Evolutionary conservation across 2,888 invertebrate species (phyloP), one percentile per base, ranked within the genome.

Genomic region (Athalia rosae): DNA sequence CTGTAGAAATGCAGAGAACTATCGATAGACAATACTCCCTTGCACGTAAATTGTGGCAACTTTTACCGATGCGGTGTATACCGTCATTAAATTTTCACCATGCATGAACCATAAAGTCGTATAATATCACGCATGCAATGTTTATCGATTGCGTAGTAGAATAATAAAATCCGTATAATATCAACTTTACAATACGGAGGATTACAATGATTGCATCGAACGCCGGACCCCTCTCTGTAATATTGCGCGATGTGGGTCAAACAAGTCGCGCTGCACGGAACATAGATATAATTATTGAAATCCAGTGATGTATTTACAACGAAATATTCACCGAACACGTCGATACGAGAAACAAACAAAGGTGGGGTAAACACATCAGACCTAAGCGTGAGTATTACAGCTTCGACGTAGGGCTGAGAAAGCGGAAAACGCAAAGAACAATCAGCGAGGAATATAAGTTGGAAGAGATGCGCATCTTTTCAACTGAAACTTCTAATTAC

Each of bases 401-500:
- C 28, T 28, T 28, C 28, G 2, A 28, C 28, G 7, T 6, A 53
- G 0, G 61, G 61, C 11, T 61, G 53, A 28, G 28, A 61, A 28
- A 61, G 66, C 2, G 4, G 50, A 48, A 50, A 48, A 67, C 28
- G 66, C 43, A 8, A 15, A 56, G 43, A 7, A 53, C 43, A 53
- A 41, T 69, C 15, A 11, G 4, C 43, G 9, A 11, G 4, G 28
- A 43, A 43, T n/a, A 53, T 11, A n/a, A 7, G 4, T n/a, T 53
- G 41, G 11, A 50, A 41, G 13, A 7, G 41, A 53, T 43, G n/a
- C 56, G n/a, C 69, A 69, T 69, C 56, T 41, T 53, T 69, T 6
- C n/a, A 69, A 15, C 53, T 28, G 69, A 41, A 59, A 73, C 73
- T 73, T 59, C 47, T 43, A 73, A 73, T 73, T 73, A 73, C 59